A percentile compares a stretch with the other conserved stretches of the same genome.
These are phyloP conservation scores for Melanogrammus aeglefinus DNA, from an alignment of 2,797 vertebrate species.

Conservation along the genomic window DNA sequence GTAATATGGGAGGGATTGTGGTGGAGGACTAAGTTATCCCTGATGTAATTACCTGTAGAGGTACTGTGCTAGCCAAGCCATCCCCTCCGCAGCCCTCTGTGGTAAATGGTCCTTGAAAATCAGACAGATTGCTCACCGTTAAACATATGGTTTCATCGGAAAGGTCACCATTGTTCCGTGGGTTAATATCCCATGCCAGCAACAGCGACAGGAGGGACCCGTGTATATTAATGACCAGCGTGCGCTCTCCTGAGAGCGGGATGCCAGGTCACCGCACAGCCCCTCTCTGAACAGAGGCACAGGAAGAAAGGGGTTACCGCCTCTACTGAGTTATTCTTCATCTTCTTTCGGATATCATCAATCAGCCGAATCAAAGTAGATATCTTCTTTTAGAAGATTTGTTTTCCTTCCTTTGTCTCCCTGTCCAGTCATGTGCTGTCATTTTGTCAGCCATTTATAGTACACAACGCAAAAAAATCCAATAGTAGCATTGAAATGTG, in stretches of 20 bases:
- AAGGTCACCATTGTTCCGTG: conserved; percentile 63
- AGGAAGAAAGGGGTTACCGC: background rate
- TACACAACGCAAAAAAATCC: background rate
- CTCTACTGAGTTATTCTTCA: background rate
- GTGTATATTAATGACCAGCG: conserved; percentile 63
- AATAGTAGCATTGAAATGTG: background rate
- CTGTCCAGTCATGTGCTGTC: conserved; percentile 32
- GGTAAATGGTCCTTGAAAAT: conserved; percentile 79
- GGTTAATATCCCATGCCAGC: conserved; percentile 72
- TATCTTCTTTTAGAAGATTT: conserved; percentile 27
- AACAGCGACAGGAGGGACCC: conserved; percentile 55
- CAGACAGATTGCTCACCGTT: conserved; percentile 71
- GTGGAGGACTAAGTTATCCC: background rate
- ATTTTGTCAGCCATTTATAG: conserved; percentile 24
- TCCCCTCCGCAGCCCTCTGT: conserved; percentile 49
- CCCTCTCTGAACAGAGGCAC: background rate
- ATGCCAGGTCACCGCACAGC: conserved; percentile 30
- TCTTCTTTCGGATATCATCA: background rate
- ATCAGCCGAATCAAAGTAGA: background rate
- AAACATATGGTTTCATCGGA: conserved; percentile 68
- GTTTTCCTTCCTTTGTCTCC: conserved; percentile 29
- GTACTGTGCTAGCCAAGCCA: conserved; percentile 38
- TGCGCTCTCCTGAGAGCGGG: conserved; percentile 58
- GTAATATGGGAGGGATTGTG: background rate
- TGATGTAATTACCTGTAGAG: conserved; percentile 29